These are phyloP conservation scores for Cantharis nigra DNA, from an alignment of 2,888 invertebrate genomes.

Conservation along the genomic window DNA sequence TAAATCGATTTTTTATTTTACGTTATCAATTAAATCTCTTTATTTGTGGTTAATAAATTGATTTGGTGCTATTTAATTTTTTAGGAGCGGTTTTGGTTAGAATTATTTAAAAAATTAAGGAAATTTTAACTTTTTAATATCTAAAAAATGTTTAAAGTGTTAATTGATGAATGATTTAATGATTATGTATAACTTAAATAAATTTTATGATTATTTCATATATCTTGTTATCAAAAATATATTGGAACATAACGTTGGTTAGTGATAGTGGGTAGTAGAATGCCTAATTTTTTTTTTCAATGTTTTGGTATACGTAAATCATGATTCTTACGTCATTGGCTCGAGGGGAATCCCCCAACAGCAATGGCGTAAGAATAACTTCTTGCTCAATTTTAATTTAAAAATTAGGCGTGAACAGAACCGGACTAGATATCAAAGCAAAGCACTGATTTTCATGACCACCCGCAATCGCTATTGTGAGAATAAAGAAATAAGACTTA, in stretches of 20 bases:
- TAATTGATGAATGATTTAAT: not conserved
- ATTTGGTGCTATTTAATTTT: conserved; percentile 8
- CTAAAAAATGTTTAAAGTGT: conserved; percentile 1
- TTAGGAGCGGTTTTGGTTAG: conserved; percentile 5
- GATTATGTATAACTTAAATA: not conserved
- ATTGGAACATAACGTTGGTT: not conserved
- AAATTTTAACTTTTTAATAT: not conserved
- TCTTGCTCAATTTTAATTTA: not conserved
- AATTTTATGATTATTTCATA: not conserved
- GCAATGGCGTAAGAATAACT: not conserved
- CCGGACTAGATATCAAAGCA: not conserved
- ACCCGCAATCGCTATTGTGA: not conserved
- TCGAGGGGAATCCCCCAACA: not conserved
- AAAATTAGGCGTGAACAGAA: not conserved
- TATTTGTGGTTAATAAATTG: not conserved
- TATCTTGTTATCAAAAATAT: not conserved
- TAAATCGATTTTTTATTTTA: not conserved
- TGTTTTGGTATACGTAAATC: not conserved
- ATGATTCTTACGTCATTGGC: not conserved
- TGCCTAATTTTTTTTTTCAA: not conserved
- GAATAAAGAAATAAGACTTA: not conserved
- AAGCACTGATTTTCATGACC: not conserved
- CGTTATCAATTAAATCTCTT: not conserved
- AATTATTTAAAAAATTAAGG: conserved; percentile 1
- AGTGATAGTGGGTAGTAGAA: not conserved